A percentile compares a stretch with the other conserved stretches of the same genome.
Conservation (phyloP, 1,140 invertebrate genomes). For the Conus betulinus region DNA sequence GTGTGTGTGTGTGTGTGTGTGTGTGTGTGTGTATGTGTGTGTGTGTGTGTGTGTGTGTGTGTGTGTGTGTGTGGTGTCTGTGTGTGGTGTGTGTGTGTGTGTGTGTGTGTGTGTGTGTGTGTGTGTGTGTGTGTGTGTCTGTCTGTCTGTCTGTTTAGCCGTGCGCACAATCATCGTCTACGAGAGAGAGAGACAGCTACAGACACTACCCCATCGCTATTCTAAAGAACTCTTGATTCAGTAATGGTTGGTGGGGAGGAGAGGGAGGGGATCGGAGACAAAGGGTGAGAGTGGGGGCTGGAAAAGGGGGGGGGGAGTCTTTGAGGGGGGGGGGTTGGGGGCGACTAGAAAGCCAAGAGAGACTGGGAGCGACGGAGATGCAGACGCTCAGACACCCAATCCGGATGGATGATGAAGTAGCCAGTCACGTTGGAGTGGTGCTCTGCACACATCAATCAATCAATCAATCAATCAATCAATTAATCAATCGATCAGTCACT, state of each 20-base stretch:
- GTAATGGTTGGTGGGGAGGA: too few species aligned
- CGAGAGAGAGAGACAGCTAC: too few species aligned
- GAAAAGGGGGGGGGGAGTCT: too few species aligned
- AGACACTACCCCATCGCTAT: too few species aligned
- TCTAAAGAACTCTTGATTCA: too few species aligned
- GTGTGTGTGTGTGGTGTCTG: not conserved
- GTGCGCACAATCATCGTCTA: not conserved
- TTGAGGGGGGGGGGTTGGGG: not conserved
- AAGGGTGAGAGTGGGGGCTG: too few species aligned
- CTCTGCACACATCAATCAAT: conserved; percentile 39
- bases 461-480: too few species aligned
- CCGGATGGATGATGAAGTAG: conserved; percentile 60
- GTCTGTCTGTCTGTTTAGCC: not conserved
- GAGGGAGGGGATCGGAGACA: too few species aligned
- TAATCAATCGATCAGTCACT: too few species aligned
- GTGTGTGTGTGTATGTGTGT: not conserved
- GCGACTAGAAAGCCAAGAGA: conserved; percentile 52
- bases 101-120: not conserved
- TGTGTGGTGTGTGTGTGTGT: not conserved
- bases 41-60: not conserved
- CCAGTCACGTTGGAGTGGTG: conserved; percentile 49
- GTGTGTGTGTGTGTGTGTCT: not conserved
- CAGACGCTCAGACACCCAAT: conserved; percentile 60
- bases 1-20: not conserved
- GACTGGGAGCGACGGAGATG: conserved; percentile 7